Evolutionary conservation across 2,888 invertebrate genomes (phyloP).

Genomic region (Gortyna flavago): DNA sequence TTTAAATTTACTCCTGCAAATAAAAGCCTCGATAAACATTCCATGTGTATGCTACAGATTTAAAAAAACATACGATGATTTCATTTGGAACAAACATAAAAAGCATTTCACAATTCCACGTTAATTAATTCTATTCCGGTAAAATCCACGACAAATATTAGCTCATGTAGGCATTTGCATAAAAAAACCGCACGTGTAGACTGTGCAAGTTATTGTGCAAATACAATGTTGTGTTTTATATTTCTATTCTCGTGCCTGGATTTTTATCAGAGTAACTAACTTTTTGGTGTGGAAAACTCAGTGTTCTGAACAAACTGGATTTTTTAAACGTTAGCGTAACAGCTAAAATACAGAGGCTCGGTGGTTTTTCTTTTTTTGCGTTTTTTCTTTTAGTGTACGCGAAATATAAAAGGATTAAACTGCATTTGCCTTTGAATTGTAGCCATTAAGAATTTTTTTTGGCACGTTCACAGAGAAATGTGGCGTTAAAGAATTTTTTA

Average conservation of each 20-base stretch:
- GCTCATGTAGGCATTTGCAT: conserved; percentile 35
- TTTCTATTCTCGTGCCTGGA: conserved; percentile 22
- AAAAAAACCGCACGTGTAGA: conserved; percentile 8
- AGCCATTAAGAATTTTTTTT: conserved; percentile 33
- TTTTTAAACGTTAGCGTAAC: conserved; percentile 19
- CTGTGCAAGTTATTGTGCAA: conserved; percentile 27
- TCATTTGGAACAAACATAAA: conserved; percentile 20
- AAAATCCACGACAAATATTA: conserved; percentile 26
- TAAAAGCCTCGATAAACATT: conserved; percentile 8
- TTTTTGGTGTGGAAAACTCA: conserved; percentile 34
- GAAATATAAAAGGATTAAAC: conserved; percentile 31
- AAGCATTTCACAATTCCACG: conserved; percentile 3
- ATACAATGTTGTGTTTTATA: conserved; percentile 16
- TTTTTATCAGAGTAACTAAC: conserved; percentile 48
- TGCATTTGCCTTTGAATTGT: conserved; percentile 39
- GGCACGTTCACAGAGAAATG: conserved; percentile 11
- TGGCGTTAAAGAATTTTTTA: not conserved
- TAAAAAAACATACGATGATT: conserved; percentile 8
- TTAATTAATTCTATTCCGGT: conserved; percentile 31
- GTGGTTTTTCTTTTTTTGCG: not conserved
- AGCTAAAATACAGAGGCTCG: conserved; percentile 35
- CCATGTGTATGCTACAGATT: not conserved
- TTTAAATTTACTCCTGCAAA: conserved; percentile 1
- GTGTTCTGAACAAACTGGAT: conserved; percentile 31
- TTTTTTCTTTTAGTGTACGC: conserved; percentile 12